Base-by-base conservation (phyloP, 2,888 invertebrate genomes). In the Troides helena region DNA sequence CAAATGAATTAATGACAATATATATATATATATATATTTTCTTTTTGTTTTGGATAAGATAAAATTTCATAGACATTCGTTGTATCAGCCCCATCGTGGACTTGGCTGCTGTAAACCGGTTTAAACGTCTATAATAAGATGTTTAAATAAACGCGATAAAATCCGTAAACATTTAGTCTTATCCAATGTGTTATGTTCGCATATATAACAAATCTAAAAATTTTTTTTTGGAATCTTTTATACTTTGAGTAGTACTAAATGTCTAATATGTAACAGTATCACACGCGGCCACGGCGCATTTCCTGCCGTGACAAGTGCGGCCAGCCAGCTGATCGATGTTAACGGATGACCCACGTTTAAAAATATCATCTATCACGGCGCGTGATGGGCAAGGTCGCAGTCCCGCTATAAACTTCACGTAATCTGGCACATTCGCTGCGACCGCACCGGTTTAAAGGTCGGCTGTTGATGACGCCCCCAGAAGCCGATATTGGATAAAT, bases 321-420 rank as follows among this genome's bases (percentile, higher is more conserved):
- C 21, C 36, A 46, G 46, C 23, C 46, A 50, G 30, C 68, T 59
- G 39, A 68, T 68, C 68, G 68, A 68, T 68, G 46, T 21, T 63
- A 63, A 68, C 23, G 59, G 50, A 63, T 63, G 58, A 53, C 58
- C 66, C 58, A 36, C 58, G 63, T 68, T 68, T 64, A 68, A 68
- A 68, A 65, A 61, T 69, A 65, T 69, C 59, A 65, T 69, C 64
- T 61, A 69, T 65, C 64, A 64, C 64, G 56, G 25, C 59, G 50
- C 63, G 12, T 60, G 64, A 69, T 69, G 53, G 68, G 25, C 60
- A 56, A 69, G 68, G 68, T 17, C 64, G 39, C 46, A 10, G 43
- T 60, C 30, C 30, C 46, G 23, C 23, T 66, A 66, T 62, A 56
- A 36, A 67, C 62, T 57, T 59, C 64, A 57, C 57, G 17, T 65